phyloP scores from a whole-genome alignment of 2,113 vertebrate genomes.

The Orthochromis indermauri region DNA sequence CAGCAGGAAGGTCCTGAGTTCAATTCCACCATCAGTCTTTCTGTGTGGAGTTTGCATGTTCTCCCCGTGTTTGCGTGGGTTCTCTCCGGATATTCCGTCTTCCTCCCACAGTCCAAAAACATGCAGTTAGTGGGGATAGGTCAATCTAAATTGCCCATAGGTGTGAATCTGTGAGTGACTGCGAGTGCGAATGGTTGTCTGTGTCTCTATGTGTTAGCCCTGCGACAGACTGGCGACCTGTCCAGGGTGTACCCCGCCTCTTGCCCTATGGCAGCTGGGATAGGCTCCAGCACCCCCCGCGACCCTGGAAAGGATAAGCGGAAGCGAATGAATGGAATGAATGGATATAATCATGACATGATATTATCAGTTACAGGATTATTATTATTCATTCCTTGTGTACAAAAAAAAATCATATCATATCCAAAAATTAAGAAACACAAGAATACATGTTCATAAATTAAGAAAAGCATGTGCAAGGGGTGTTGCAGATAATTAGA shows the following conservation, averaged over 20 bases:
- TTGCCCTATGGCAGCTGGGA: background rate
- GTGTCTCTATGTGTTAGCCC: background rate
- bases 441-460: background rate
- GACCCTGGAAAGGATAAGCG: background rate
- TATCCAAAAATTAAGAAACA: background rate
- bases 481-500: background rate
- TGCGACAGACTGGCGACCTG: background rate
- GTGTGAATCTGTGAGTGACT: background rate
- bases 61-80: background rate
- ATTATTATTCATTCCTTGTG: background rate
- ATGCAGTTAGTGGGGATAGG: background rate
- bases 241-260: background rate
- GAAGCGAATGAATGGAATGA: background rate
- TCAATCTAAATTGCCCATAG: background rate
- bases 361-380: background rate
- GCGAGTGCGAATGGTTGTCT: rapidly evolving
- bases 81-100: background rate
- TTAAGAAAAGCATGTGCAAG: background rate
- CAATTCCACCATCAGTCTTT: background rate
- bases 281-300: background rate
- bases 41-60: background rate
- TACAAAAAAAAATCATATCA: background rate
- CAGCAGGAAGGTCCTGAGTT: background rate
- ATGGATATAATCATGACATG: background rate
- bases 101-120: background rate